Base-by-base conservation (phyloP, 1,140 invertebrate genomes). In the Polypedilum vanderplanki region DNA sequence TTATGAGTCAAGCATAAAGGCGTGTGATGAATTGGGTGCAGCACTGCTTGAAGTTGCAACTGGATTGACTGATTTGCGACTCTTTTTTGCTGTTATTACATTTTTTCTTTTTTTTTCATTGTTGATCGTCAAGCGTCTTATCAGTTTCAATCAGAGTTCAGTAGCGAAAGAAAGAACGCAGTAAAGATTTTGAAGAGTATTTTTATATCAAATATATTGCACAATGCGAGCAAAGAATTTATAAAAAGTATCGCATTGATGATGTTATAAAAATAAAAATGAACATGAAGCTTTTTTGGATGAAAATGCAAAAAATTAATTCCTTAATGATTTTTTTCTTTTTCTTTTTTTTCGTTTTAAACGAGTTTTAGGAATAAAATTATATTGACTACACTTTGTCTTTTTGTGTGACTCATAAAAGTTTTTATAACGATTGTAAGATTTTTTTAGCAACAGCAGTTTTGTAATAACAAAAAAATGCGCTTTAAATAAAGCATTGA, bases 231-330 rank as follows among this genome's bases (percentile, higher is more conserved):
- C 5, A 33, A 33, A 33, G 24, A 33, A 33, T 33, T 1, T 33
- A 33, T 33, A 33, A 33, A 57, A 57, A 57, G 46, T 57, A 57
- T 57, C 15, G 46, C 46, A 57, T 57, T 57, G 46, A 57, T 57
- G 46, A 57, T 57, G 46, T 57, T 57, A 57, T 57, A 57, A 57
- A 57, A 57, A 57, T 57, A 57, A 57, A 57, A 57, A 57, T 57
- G 46, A 57, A 57, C 46, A 57, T 57, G 9, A 57, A 57, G 12
- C 46, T 57, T 57, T 57, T 33, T 57, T 57, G 46, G 46, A 57
- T 57, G 46, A n/a, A 57, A 57, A 57, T 57, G 46, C 46, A 57
- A 57, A 57, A 57, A 57, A 57, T 57, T 57, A 57, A 57, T 57
- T 57, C 46, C 12, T 57, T 57, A 57, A 57, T 57, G 46, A 57